A percentile compares a stretch with the other conserved stretches of the same genome.
Evolutionary conservation across 92 coral and sea anemone species (phyloP).

Genomic region (Plumapathes pennacea): DNA sequence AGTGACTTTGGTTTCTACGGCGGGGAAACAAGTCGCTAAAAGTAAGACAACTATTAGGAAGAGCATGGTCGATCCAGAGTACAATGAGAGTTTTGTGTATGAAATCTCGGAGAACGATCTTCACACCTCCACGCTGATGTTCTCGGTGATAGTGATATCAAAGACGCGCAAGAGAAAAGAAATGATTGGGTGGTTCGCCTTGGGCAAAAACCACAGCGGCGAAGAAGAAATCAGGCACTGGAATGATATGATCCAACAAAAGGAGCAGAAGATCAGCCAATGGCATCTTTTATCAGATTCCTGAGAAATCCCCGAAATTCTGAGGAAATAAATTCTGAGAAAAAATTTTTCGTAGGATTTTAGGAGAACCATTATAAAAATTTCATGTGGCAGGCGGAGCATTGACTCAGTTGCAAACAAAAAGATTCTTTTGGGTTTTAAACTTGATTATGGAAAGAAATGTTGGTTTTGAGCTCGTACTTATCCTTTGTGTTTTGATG

Average conservation of each 20-base stretch:
- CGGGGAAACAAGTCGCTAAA: constrained; percentile 97
- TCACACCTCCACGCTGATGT: constrained; percentile 85
- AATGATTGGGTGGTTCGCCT: constrained; percentile 94
- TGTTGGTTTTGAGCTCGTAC: too few species aligned
- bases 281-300: constrained; percentile 93
- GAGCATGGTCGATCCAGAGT: constrained; percentile 99
- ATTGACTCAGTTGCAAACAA: too few species aligned
- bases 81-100: constrained; percentile 98
- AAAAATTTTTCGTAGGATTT: too few species aligned
- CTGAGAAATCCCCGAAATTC: too few species aligned
- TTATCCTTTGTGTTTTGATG: too few species aligned
- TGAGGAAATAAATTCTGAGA: too few species aligned
- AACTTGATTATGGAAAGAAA: too few species aligned
- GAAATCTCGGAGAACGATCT: constrained; percentile 99
- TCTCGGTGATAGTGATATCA: constrained; percentile 88
- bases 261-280: constrained; percentile 87
- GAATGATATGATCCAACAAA: constrained; percentile 98
- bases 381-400: too few species aligned
- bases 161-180: constrained; percentile 94
- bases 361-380: too few species aligned
- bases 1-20: constrained; percentile 89
- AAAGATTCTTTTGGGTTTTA: too few species aligned
- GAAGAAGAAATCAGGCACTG: constrained; percentile 96
- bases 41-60: constrained; percentile 98
- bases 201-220: constrained; percentile 96